These are phyloP conservation scores for Ceyx melanurus DNA, from an alignment of 2,113 vertebrate species.

Conservation along the genomic window DNA sequence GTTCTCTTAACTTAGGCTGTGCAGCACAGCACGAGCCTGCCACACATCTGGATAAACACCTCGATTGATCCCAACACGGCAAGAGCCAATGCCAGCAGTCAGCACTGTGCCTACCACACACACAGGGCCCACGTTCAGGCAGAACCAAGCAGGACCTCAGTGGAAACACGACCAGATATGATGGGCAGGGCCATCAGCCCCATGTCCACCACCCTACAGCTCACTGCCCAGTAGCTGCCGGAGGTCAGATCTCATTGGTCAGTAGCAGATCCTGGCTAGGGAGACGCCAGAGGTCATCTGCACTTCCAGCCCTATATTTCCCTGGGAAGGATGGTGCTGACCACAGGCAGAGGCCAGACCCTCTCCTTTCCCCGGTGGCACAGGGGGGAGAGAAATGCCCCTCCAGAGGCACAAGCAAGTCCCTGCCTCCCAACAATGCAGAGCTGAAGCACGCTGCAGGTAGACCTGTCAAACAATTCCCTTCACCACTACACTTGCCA, in stretches of 20 bases:
- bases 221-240: not conserved
- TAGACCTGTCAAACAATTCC: conserved; percentile 3
- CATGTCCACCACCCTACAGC: rapidly evolving
- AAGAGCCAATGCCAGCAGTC: not conserved
- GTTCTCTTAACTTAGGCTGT: not conserved
- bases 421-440: not conserved
- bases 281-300: not conserved
- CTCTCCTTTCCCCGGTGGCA: not conserved
- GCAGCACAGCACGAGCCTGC: too few relatives aligned
- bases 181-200: not conserved
- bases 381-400: not conserved
- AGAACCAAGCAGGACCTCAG: not conserved
- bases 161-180: rapidly evolving
- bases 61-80: too few relatives aligned
- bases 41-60: not conserved
- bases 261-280: not conserved
- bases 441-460: not conserved
- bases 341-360: not conserved
- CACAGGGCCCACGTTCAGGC: not conserved
- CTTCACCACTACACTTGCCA: not conserved
- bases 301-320: not conserved
- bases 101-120: too few relatives aligned
- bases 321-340: rapidly evolving
- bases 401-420: not conserved
- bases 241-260: not conserved